Conservation (phyloP, 2,113 vertebrate species). For the Vimba vimba region DNA sequence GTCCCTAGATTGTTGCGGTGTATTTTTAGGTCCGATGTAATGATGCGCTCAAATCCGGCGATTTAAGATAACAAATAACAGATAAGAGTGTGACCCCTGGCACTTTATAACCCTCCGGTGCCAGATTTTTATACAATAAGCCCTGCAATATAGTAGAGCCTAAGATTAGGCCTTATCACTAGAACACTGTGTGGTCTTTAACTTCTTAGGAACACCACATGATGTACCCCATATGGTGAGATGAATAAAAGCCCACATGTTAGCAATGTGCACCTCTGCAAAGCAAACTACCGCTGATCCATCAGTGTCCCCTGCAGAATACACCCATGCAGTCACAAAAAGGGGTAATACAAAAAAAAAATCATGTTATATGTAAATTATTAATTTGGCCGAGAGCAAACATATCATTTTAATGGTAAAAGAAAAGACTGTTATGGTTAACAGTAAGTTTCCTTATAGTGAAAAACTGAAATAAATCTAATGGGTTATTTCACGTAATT, state of each 20-base stretch:
- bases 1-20: conserved; percentile 35
- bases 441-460: too few relatives aligned
- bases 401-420: too few relatives aligned
- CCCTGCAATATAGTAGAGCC: background rate
- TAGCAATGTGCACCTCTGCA: background rate
- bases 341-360: background rate
- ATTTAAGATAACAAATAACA: conserved; percentile 53
- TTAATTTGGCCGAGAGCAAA: background rate
- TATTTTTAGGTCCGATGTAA: conserved; percentile 54
- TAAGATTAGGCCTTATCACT: conserved; percentile 38
- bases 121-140: conserved; percentile 24
- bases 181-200: conserved; percentile 25
- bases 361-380: background rate
- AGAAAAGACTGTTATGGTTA: too few relatives aligned
- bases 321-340: background rate
- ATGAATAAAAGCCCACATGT: conserved; percentile 28
- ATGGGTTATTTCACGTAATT: too few relatives aligned
- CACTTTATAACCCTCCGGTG: conserved; percentile 23
- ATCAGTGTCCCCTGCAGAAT: conserved; percentile 5
- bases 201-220: background rate
- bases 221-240: background rate
- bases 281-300: conserved; percentile 20
- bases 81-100: conserved; percentile 10
- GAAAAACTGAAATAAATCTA: too few relatives aligned
- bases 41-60: conserved; percentile 42